A percentile compares a stretch with the other conserved stretches of the same genome.
These are phyloP conservation scores for Sandelia bainsii DNA, from an alignment of 2,797 vertebrate genomes.

Conservation along the genomic window DNA sequence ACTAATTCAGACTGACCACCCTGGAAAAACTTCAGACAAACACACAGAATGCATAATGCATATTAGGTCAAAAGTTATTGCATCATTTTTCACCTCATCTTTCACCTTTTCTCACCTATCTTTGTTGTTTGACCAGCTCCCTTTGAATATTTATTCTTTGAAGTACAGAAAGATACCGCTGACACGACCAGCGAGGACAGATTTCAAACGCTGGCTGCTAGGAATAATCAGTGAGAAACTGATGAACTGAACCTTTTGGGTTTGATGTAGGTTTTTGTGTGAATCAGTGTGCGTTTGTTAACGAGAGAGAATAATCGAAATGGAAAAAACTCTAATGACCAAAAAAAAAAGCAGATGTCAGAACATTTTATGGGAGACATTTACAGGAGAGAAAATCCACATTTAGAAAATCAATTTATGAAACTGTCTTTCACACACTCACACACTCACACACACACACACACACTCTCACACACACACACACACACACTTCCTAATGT, in stretches of 20 bases:
- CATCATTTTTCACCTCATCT: slow-evolving; percentile 5
- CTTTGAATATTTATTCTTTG: slow-evolving; percentile 17
- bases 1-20: not conserved
- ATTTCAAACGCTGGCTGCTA: slow-evolving; percentile 34
- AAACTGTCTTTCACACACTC: not conserved
- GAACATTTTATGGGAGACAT: slow-evolving; percentile 25
- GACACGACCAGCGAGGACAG: slow-evolving; percentile 14
- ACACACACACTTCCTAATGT: slow-evolving; percentile 3
- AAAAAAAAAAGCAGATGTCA: not conserved
- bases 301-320: slow-evolving; percentile 6
- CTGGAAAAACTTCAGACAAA: slow-evolving; percentile 3
- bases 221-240: slow-evolving; percentile 25
- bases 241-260: slow-evolving; percentile 34
- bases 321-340: slow-evolving; percentile 9
- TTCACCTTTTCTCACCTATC: not conserved
- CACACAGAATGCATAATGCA: not conserved
- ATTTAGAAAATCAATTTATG: slow-evolving; percentile 20
- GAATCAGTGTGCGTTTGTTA: slow-evolving; percentile 22
- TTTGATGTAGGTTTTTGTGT: not conserved
- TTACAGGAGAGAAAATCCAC: slow-evolving; percentile 41
- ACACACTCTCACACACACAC: not conserved
- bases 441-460: slow-evolving; percentile 5
- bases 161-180: slow-evolving; percentile 6
- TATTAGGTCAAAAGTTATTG: not conserved
- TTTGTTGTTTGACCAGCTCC: slow-evolving; percentile 5